Percentiles rank a stretch among this genome's conserved stretches.
Conservation (phyloP, 1,140 invertebrate genomes). For the Cardiocondyla obscurior region DNA sequence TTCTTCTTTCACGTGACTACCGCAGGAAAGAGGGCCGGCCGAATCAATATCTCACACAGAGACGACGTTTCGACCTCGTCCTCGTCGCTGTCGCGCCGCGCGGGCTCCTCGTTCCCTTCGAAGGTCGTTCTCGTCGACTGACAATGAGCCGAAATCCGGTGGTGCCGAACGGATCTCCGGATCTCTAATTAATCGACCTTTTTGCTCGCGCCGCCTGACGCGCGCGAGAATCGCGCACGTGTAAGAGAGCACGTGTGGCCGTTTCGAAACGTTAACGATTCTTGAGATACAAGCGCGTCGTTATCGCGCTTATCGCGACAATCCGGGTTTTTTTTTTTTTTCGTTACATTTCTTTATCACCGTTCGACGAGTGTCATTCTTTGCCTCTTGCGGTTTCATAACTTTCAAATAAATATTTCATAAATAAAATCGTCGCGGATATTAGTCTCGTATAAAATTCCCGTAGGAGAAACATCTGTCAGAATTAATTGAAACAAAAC, state of each 20-base stretch:
- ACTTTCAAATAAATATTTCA: not conserved
- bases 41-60: conserved; percentile 72
- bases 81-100: conserved; percentile 46
- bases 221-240: not conserved
- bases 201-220: not conserved
- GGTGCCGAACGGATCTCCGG: conserved; percentile 4
- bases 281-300: not conserved
- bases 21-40: conserved; percentile 72
- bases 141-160: conserved; percentile 27
- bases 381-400: not conserved
- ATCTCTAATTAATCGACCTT: conserved; percentile 40
- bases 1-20: conserved; percentile 74
- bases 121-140: conserved; percentile 43
- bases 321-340: not conserved
- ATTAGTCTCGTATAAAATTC: not conserved
- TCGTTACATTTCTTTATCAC: not conserved
- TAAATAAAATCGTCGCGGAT: too few relatives aligned
- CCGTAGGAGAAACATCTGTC: not conserved
- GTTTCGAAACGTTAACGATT: not conserved
- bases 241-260: conserved; percentile 18
- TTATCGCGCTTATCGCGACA: not conserved
- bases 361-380: not conserved
- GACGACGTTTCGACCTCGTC: conserved; percentile 68
- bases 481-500: not conserved
- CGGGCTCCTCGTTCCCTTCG: conserved; percentile 26